Base-by-base conservation (phyloP, 1,140 invertebrate species). In the Solen grandis region DNA sequence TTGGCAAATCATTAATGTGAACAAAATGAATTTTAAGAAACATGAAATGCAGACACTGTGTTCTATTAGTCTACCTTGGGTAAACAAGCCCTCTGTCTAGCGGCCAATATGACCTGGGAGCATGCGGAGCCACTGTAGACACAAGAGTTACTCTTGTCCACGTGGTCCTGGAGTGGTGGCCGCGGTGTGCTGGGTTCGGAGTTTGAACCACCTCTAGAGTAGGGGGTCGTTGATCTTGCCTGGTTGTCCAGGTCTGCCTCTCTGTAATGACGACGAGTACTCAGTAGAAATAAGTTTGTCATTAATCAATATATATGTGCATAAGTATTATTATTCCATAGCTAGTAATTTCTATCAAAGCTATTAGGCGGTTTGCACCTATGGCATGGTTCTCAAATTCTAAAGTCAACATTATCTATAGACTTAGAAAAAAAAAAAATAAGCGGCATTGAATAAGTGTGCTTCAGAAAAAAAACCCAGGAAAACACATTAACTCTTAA, bases 111-210 rank as follows among this genome's bases (percentile, higher is more conserved):
- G 27, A 16, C 41, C 33, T 73, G 57, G 50, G 5, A 41, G 1
- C 55, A 27, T 0, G 22, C 5, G 16, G 8, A 13, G n/a, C n/a
- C 46, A 25, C 38, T 52, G n/a, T 75, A 46, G 22, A 75, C 19
- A 31, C 73, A 75, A 4, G 72, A 75, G 59, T 75, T 75, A 50
- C 59, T 75, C 25, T 50, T 75, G 31, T 63, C 72, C 33, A 63
- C 19, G 27, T n/a, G 29, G 1, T 62, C 72, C 2, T 46, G 57
- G 19, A 41, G n/a, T n/a, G 52, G 65, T 27, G 38, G 16, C 29
- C 29, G 31, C 1, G n/a, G 52, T 14, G 38, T 38, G 41, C 46
- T 19, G 29, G 19, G 8, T 52, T 46, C 46, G 22, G 13, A 22
- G 41, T 68, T 46, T 5, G 13, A 29, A 29, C 27, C 5, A 68